A percentile compares a stretch with the other conserved stretches of the same genome.
These are phyloP conservation scores for Drosophila ironensis DNA, from an alignment of 1,140 invertebrate genomes.

Conservation along the genomic window DNA sequence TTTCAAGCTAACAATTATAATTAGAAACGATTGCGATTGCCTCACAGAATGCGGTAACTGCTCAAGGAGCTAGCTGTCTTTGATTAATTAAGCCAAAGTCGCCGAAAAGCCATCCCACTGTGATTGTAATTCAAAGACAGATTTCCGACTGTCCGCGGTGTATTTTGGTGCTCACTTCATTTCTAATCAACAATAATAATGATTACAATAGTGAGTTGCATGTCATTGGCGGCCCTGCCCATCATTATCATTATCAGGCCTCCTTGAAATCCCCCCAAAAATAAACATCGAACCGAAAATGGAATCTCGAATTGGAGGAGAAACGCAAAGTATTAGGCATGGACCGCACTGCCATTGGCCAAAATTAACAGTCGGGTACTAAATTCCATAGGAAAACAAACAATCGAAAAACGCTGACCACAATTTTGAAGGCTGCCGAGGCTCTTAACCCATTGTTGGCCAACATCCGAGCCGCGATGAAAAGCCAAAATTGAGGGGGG, in stretches of 20 bases:
- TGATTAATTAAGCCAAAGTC: conserved; percentile 2
- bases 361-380: conserved; percentile 63
- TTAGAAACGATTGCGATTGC: not conserved
- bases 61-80: not conserved
- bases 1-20: not conserved
- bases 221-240: conserved; percentile 38
- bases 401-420: conserved; percentile 12
- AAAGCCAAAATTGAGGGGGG: conserved; percentile 30
- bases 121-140: conserved; percentile 7
- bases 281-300: not conserved
- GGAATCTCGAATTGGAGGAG: too few relatives aligned
- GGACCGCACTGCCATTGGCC: conserved; percentile 23
- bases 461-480: conserved; percentile 26
- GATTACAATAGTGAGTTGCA: conserved; percentile 22
- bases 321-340: not conserved
- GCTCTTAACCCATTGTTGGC: conserved; percentile 66
- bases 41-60: conserved; percentile 16
- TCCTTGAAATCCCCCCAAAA: conserved; percentile 29
- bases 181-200: conserved; percentile 24
- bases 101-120: not conserved
- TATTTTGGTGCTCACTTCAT: conserved; percentile 19
- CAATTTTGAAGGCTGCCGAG: conserved; percentile 52
- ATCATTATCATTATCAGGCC: not conserved
- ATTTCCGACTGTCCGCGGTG: conserved; percentile 7
- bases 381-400: conserved; percentile 62